Evolutionary conservation across 2,888 invertebrate species (phyloP), one percentile per base, ranked within the genome.

Genomic region (Siphonodentalium dalli): DNA sequence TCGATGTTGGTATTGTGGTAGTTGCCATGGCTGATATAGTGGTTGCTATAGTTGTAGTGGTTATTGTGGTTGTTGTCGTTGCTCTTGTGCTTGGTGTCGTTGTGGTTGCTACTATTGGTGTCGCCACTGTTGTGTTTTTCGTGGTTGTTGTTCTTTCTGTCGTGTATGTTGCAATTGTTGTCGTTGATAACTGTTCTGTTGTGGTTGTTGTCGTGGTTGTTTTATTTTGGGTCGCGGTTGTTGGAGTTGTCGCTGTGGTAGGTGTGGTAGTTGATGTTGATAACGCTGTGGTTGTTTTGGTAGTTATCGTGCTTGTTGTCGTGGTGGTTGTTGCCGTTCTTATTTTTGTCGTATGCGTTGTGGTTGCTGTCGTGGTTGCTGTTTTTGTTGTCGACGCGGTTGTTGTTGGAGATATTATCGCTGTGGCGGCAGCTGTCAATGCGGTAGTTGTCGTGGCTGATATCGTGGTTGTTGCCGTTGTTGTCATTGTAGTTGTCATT

Each of bases 121-220:
- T n/a, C n/a, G n/a, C 13, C 4, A 33, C 3, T 1, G 4, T 37
- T 11, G 39, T 9, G 34, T 37, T 27, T 6, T 20, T 15, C 62
- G 52, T 48, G 20, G 63, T 65, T n/a, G 53, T 63, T 38, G 66
- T 63, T 26, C 31, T 53, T 65, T 56, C 63, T 63, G 39, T 60
- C 45, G 13, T 66, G 48, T 21, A 57, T 55, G 11, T 62, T 58
- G 28, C 58, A 49, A 29, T 67, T 66, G 48, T 67, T 67, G 24
- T 54, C 40, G 27, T 62, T 49, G 28, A 34, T 54, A 20, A 47
- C 47, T 18, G 52, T 45, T 28, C 62, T 61, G 45, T 52, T 49
- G 51, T 65, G 59, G 37, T 56, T 62, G 58, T 68, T 64, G 26
- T 58, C 50, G 4, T 64, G 44, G 15, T 58, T 55, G 8, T 60